Percentiles rank a stretch among this genome's conserved stretches.
Conservation (phyloP, 2,888 invertebrate genomes). For the Xylophagus ater region DNA sequence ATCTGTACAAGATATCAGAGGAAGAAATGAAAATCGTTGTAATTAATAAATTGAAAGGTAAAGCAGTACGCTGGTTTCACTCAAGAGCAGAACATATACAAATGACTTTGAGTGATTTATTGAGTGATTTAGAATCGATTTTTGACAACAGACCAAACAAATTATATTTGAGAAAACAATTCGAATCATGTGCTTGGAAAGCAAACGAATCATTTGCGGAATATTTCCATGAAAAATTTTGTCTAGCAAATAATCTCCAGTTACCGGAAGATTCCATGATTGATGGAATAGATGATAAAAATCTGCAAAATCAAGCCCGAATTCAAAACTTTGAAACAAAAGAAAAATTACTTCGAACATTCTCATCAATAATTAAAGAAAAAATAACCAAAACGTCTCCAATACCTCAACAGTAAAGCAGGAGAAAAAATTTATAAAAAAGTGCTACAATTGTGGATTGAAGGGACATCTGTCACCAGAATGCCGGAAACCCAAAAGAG, state of each 20-base stretch:
- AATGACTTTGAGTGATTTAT: not conserved
- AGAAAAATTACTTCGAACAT: not conserved
- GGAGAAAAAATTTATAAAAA: not conserved
- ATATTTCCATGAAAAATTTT: too few species aligned
- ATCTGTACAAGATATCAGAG: not conserved
- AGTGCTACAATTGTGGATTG: not conserved
- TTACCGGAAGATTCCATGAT: slow-evolving; percentile 5
- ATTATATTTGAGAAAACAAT: not conserved
- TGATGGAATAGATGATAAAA: slow-evolving; percentile 5
- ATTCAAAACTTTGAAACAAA: slow-evolving; percentile 4
- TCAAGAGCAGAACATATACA: not conserved
- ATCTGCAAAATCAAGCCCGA: not conserved
- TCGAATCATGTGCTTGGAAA: slow-evolving; percentile 3
- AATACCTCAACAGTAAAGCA: not conserved
- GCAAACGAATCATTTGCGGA: not conserved
- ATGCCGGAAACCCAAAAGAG: slow-evolving; percentile 5
- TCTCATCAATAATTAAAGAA: not conserved
- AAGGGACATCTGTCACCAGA: not conserved
- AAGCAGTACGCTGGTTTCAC: slow-evolving; percentile 2
- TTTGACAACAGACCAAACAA: not conserved
- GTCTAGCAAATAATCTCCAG: not conserved
- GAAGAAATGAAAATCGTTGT: not conserved
- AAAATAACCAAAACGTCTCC: too few species aligned
- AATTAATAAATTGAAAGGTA: slow-evolving; percentile 4
- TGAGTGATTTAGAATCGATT: slow-evolving; percentile 2